Percentiles rank a stretch among this genome's conserved stretches.
Conservation (phyloP, 2,113 vertebrate genomes). For the Hystrix cristata region DNA sequence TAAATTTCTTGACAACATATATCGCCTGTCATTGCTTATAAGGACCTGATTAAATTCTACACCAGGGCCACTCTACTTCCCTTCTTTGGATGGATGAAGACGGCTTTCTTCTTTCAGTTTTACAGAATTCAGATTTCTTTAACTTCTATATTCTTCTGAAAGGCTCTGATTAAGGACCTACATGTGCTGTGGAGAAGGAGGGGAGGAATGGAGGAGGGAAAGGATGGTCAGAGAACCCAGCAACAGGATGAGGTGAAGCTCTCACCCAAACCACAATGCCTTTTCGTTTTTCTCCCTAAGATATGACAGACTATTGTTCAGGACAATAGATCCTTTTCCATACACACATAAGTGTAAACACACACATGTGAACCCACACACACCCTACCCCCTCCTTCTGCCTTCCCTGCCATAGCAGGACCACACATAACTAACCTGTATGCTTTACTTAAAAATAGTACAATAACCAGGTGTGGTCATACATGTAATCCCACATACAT, state of each 20-base stretch:
- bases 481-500: not conserved
- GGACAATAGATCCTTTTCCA: not conserved
- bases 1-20: not conserved
- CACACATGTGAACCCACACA: not conserved
- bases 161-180: not conserved
- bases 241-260: not conserved
- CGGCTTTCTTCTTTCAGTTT: conserved; percentile 7
- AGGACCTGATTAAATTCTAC: not conserved
- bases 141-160: not conserved
- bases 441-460: not conserved
- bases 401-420: not conserved
- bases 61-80: not conserved
- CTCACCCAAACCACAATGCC: not conserved
- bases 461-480: not conserved
- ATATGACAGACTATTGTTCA: not conserved
- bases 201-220: too few species aligned
- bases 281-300: not conserved
- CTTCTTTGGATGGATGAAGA: not conserved
- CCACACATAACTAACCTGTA: not conserved
- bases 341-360: not conserved
- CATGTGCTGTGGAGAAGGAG: not conserved
- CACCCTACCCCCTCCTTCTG: not conserved
- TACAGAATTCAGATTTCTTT: not conserved
- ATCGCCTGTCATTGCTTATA: not conserved
- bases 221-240: not conserved